Percentiles rank a stretch among this genome's conserved stretches.
Evolutionary conservation across 2,113 vertebrate species (phyloP).

Genomic region (Hyperopisus bebe): DNA sequence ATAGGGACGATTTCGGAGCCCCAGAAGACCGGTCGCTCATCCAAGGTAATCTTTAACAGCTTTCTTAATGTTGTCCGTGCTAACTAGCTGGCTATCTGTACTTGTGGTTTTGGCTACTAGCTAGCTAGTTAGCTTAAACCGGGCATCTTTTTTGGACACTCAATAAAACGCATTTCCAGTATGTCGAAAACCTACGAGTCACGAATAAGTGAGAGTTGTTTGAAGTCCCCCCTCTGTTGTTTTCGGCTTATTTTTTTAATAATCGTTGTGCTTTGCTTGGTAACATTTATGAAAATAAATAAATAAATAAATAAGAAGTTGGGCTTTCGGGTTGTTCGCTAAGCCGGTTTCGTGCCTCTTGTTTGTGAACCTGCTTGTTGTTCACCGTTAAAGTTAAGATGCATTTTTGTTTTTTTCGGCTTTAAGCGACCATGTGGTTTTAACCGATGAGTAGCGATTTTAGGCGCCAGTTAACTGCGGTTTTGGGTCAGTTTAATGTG

Average conservation of each 20-base stretch:
- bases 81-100: conserved; percentile 23
- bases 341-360: neutral
- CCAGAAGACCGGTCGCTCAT: conserved; percentile 48
- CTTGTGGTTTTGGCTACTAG: neutral
- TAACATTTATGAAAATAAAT: neutral
- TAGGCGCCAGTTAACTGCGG: neutral
- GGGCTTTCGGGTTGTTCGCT: neutral
- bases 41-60: conserved; percentile 48
- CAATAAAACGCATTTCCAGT: neutral
- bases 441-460: neutral
- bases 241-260: neutral
- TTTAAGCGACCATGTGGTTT: neutral
- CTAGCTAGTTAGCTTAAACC: conserved; percentile 4
- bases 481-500: neutral
- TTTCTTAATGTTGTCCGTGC: conserved; percentile 24
- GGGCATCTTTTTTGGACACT: neutral
- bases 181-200: neutral
- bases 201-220: neutral
- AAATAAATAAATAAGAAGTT: neutral
- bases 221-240: neutral
- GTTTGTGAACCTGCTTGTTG: neutral
- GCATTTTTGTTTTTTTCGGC: neutral
- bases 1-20: conserved; percentile 57
- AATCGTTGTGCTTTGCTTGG: neutral
- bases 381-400: neutral